Percentiles rank a stretch among this genome's conserved stretches.
phyloP scores from a whole-genome alignment of 1,140 invertebrate species.

The Formica selysi region DNA sequence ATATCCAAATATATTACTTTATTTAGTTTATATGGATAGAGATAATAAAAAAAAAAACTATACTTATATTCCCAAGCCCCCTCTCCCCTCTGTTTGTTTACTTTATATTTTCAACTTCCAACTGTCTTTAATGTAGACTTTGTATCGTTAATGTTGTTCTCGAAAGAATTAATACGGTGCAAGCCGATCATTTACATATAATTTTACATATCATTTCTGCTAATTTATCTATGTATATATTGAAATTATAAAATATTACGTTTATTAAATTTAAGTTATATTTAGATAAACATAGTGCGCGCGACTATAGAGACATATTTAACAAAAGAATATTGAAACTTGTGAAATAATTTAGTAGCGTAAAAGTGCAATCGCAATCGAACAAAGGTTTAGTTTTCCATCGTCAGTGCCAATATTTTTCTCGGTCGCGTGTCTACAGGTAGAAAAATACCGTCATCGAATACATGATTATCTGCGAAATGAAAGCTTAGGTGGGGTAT shows the following conservation, averaged over 20 bases:
- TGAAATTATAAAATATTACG: background rate
- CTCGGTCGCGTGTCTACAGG: background rate
- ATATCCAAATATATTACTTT: background rate
- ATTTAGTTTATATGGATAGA: background rate
- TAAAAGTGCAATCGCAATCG: background rate
- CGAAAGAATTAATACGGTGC: too few relatives aligned
- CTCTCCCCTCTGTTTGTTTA: background rate
- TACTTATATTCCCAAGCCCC: background rate
- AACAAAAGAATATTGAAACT: background rate
- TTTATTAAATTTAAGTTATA: background rate
- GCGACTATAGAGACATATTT: background rate
- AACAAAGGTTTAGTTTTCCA: background rate
- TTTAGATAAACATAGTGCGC: background rate
- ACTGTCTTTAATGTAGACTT: background rate
- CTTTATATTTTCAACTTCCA: background rate
- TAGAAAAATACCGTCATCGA: background rate
- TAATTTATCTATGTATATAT: background rate
- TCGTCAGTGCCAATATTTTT: background rate
- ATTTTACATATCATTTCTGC: background rate
- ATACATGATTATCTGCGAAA: background rate
- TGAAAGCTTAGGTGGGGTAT: background rate
- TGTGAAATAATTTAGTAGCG: background rate
- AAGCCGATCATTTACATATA: background rate
- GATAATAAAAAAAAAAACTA: background rate
- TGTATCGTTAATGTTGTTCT: background rate